These are phyloP conservation scores for Pavo muticus DNA, from an alignment of 2,113 vertebrate species.

Conservation along the genomic window DNA sequence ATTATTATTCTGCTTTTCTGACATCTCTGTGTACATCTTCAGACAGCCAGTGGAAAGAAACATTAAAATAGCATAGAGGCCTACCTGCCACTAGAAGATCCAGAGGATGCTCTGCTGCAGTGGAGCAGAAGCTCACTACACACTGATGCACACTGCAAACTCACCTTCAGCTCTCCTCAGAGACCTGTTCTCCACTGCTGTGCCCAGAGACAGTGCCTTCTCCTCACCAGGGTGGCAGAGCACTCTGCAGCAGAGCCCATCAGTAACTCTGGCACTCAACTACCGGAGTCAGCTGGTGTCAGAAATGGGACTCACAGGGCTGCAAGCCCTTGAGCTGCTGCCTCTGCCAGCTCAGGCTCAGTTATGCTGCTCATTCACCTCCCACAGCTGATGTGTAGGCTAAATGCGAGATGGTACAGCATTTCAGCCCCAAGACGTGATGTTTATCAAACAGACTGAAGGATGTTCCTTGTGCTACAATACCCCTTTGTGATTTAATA, in stretches of 20 bases:
- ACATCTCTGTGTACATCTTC: background rate
- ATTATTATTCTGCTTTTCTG: background rate
- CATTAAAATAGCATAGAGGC: background rate
- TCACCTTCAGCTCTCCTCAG: background rate
- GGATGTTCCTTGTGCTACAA: background rate
- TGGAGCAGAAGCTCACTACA: background rate
- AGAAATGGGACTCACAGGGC: background rate
- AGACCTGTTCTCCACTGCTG: background rate
- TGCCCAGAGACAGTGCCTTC: too few relatives aligned
- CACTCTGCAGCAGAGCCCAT: background rate
- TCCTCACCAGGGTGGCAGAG: background rate
- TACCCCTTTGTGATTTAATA: background rate
- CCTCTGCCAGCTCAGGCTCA: background rate
- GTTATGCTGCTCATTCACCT: background rate
- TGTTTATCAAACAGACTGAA: background rate
- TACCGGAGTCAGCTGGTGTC: background rate
- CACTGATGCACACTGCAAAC: background rate
- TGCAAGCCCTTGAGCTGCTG: background rate
- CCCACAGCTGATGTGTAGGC: rapidly evolving
- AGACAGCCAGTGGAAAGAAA: background rate
- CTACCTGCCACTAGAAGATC: background rate
- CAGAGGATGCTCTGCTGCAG: background rate
- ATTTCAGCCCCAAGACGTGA: background rate
- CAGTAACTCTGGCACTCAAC: background rate
- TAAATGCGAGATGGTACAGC: background rate